Percentiles rank a stretch among this genome's conserved stretches.
Conservation (phyloP, 2,888 invertebrate species). For the Diaperis boleti region DNA sequence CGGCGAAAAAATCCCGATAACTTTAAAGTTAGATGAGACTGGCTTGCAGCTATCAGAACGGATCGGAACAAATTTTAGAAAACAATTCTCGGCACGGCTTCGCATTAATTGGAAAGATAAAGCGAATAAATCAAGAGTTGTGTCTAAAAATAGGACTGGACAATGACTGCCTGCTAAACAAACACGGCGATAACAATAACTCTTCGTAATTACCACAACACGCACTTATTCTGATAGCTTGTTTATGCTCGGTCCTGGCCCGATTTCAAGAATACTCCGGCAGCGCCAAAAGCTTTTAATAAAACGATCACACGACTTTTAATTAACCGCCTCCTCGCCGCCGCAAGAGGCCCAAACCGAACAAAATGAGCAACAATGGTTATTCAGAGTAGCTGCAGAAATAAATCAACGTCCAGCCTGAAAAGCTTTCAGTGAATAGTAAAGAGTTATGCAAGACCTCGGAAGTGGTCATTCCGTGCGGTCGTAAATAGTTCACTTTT, state of each 20-base stretch:
- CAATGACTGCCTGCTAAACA: slow-evolving; percentile 1
- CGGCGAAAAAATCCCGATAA: slow-evolving; percentile 2
- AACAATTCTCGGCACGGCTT: background rate
- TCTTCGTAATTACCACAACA: background rate
- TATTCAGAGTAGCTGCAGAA: background rate
- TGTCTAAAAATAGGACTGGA: slow-evolving; percentile 5
- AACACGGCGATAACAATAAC: background rate
- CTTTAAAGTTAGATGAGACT: slow-evolving; percentile 8
- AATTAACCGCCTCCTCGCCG: too few relatives aligned
- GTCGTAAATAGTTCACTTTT: slow-evolving; percentile 60
- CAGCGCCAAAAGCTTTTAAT: background rate
- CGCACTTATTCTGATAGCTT: background rate
- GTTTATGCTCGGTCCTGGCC: slow-evolving; percentile 1
- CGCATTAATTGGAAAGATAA: background rate
- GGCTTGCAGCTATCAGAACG: too few relatives aligned
- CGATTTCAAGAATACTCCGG: background rate
- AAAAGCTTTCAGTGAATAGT: background rate
- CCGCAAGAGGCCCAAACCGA: background rate
- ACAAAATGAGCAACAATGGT: too few relatives aligned
- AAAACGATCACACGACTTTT: background rate
- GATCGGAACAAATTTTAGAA: slow-evolving; percentile 3
- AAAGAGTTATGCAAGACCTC: slow-evolving; percentile 56
- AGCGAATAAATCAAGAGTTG: background rate
- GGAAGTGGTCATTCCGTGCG: slow-evolving; percentile 52
- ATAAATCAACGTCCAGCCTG: slow-evolving; percentile 14